These are phyloP conservation scores for Cercopithecus petaurista DNA, from an alignment of 2,797 vertebrate species.

Conservation along the genomic window DNA sequence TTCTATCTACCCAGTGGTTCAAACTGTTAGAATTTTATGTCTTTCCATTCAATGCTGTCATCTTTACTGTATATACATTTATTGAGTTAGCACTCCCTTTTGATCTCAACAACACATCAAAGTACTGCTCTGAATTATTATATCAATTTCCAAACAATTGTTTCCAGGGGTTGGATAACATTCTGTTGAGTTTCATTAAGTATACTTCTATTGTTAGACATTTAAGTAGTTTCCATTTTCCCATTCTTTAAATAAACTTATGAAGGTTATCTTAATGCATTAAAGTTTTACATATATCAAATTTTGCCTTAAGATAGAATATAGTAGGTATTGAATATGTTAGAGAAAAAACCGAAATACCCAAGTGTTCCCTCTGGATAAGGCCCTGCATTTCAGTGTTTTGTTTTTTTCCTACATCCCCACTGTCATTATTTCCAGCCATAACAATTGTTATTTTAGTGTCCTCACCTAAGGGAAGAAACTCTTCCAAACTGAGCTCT, in stretches of 20 bases:
- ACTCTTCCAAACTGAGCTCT: background rate
- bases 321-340: background rate
- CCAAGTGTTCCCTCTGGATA: background rate
- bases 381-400: background rate
- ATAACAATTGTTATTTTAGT: background rate
- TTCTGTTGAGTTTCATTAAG: background rate
- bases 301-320: background rate
- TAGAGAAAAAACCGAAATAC: background rate
- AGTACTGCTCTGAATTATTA: background rate
- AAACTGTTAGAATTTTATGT: constrained; percentile 1
- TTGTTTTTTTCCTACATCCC: background rate
- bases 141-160: background rate
- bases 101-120: background rate
- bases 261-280: background rate
- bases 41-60: background rate
- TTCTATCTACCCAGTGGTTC: background rate
- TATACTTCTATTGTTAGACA: background rate
- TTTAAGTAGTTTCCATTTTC: background rate
- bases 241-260: background rate
- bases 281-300: constrained; percentile 16
- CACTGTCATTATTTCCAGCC: background rate
- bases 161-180: background rate
- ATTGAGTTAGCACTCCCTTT: background rate
- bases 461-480: background rate
- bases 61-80: background rate